Percentiles rank a stretch among this genome's conserved stretches.
Conservation (phyloP, 92 coral and sea anemone genomes). For the Epizoanthus scotinus region DNA sequence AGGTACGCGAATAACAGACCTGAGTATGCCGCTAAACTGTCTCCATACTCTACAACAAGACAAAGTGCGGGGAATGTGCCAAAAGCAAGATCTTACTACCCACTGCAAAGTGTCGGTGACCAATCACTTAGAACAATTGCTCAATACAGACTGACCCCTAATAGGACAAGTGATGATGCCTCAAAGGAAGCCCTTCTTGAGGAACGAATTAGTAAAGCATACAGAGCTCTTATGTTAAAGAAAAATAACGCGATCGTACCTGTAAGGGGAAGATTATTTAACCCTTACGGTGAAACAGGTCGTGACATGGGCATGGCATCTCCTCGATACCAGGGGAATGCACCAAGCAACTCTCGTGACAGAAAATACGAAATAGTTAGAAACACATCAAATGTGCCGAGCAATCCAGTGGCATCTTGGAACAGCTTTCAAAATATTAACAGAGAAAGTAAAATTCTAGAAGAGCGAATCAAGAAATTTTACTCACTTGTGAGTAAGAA, state of each 20-base stretch:
- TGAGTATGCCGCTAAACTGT: neutral
- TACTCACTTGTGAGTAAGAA: neutral
- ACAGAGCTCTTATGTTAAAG: constrained; percentile 8
- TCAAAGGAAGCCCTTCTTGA: constrained; percentile 5
- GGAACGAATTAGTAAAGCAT: constrained; percentile 26
- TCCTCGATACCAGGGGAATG: neutral
- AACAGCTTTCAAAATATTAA: constrained; percentile 1
- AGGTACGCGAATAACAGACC: neutral
- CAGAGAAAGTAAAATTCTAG: constrained; percentile 28
- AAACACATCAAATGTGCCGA: neutral
- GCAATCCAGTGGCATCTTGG: neutral
- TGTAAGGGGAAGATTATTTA: neutral
- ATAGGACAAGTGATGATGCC: neutral
- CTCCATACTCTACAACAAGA: neutral
- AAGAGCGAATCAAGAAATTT: constrained; percentile 21
- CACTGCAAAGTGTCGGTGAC: neutral
- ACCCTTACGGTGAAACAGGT: constrained; percentile 16
- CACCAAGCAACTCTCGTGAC: neutral
- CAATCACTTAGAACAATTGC: neutral
- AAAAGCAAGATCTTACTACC: neutral
- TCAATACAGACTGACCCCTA: neutral
- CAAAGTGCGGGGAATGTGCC: neutral
- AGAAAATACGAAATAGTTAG: neutral
- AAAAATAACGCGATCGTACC: neutral
- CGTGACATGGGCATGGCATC: neutral